Evolutionary conservation across 2,888 invertebrate genomes (phyloP), one percentile per base, ranked within the genome.

Genomic region (Himalopsyche tibetana): DNA sequence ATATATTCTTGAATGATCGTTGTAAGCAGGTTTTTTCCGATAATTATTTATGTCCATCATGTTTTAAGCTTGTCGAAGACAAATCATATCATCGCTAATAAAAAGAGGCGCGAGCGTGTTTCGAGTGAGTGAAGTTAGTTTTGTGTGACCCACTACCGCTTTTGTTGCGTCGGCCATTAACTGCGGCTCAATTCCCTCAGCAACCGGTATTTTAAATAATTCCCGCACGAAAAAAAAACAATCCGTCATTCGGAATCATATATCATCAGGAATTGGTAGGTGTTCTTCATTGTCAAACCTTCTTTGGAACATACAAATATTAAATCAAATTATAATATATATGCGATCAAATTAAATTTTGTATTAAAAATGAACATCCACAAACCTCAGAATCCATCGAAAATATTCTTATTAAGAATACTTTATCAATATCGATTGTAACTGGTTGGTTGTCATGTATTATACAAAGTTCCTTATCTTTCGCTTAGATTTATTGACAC

Each of bases 171-270:
- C 19, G 63, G 9, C n/a, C 11, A 45, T 45, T 45, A 5, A 45
- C 45, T 11, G 45, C 11, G 17, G 56, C 15, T 55, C 17, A 56
- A 19, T 63, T 63, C 19, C 63, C 19, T 19, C 6, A 63, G 19
- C 51, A 19, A 19, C 63, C 63, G 63, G 63, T 63, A 63, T 63
- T 63, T 63, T 19, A 63, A 63, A 63, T 63, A 63, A 63, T 63
- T 28, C 19, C 28, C 63, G 8, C 28, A 63, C 28, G 28, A 63
- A 63, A 63, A 19, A 4, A 63, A 5, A 0, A n/a, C 63, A 63
- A 1, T 9, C 8, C 19, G 63, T 63, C 63, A 63, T 63, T 63
- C 63, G 63, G 8, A 19, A 28, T 63, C 19, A 19, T 63, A 63
- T 6, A 19, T 63, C 15, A 8, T 63, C 19, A 63, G 56, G 19